Evolutionary conservation across 1,140 invertebrate species (phyloP).

Genomic region (Hycleus phaleratus): DNA sequence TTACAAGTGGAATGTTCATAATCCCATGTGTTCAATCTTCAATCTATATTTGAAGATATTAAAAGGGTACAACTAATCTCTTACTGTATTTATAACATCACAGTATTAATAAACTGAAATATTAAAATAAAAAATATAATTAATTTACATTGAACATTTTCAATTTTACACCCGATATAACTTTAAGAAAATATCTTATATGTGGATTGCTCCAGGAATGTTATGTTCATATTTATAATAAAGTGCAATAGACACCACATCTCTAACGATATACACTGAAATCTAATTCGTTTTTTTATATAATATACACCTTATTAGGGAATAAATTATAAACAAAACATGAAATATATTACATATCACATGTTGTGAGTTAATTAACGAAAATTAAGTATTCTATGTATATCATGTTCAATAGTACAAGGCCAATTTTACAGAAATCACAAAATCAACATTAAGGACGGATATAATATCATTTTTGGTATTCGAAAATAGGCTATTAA

Average conservation of each 20-base stretch:
- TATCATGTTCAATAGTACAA: slow-evolving; percentile 18
- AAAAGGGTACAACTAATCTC: slow-evolving; percentile 9
- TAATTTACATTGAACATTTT: slow-evolving; percentile 9
- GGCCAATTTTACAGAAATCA: slow-evolving; percentile 15
- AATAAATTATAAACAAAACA: slow-evolving; percentile 15
- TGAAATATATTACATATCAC: slow-evolving; percentile 20
- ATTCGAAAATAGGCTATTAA: slow-evolving; percentile 4
- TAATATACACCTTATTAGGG: slow-evolving; percentile 13
- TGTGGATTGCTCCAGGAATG: background rate
- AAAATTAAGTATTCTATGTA: slow-evolving; percentile 5
- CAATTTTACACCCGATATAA: slow-evolving; percentile 9
- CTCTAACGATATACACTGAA: slow-evolving; percentile 13
- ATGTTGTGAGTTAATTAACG: slow-evolving; percentile 10
- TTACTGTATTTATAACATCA: slow-evolving; percentile 14
- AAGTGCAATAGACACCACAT: slow-evolving; percentile 13
- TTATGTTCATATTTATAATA: slow-evolving; percentile 13
- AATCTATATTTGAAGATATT: slow-evolving; percentile 7
- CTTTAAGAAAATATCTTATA: slow-evolving; percentile 11
- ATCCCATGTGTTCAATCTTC: background rate
- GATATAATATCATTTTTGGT: slow-evolving; percentile 8
- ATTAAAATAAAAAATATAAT: slow-evolving; percentile 10
- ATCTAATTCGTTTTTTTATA: slow-evolving; percentile 14
- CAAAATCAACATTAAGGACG: slow-evolving; percentile 12
- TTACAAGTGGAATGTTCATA: background rate
- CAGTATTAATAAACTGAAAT: slow-evolving; percentile 16